Percentiles rank a stretch among this genome's conserved stretches.
phyloP scores from a whole-genome alignment of 2,113 vertebrate genomes.

The Clarias gariepinus region DNA sequence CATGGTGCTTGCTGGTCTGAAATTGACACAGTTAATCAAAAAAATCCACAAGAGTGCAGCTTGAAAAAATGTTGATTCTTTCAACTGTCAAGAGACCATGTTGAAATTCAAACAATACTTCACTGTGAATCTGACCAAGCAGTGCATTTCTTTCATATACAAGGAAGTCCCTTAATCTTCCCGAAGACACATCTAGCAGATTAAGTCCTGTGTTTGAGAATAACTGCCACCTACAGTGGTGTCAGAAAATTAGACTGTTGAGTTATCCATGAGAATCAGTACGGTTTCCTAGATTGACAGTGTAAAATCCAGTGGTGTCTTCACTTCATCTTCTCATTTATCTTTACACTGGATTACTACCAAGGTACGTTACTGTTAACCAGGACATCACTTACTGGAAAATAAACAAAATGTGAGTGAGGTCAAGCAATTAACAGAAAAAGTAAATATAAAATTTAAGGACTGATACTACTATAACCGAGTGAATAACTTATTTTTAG shows the following conservation, averaged over 20 bases:
- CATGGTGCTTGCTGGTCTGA: background rate
- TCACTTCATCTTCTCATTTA: conserved; percentile 14
- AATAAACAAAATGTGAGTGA: background rate
- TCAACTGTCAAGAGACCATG: conserved; percentile 24
- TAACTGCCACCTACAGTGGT: conserved; percentile 16
- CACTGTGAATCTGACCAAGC: conserved; percentile 39
- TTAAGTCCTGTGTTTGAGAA: conserved; percentile 5
- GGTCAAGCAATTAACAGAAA: background rate
- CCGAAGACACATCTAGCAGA: conserved; percentile 23
- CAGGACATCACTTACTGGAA: background rate
- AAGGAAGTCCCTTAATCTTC: background rate
- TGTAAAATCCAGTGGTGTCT: conserved; percentile 7
- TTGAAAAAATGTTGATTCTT: conserved; percentile 14
- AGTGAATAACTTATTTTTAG: too few relatives aligned
- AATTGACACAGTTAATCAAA: conserved; percentile 30
- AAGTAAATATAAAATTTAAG: too few relatives aligned
- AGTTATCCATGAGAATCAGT: conserved; percentile 23
- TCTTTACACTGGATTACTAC: background rate
- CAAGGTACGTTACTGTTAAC: background rate
- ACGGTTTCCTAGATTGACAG: background rate
- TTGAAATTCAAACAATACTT: conserved; percentile 38
- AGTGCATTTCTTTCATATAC: conserved; percentile 21
- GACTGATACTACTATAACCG: too few relatives aligned
- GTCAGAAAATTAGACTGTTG: background rate
- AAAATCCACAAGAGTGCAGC: conserved; percentile 22